These are phyloP conservation scores for Mantis religiosa DNA, from an alignment of 2,888 invertebrate species.

Conservation along the genomic window DNA sequence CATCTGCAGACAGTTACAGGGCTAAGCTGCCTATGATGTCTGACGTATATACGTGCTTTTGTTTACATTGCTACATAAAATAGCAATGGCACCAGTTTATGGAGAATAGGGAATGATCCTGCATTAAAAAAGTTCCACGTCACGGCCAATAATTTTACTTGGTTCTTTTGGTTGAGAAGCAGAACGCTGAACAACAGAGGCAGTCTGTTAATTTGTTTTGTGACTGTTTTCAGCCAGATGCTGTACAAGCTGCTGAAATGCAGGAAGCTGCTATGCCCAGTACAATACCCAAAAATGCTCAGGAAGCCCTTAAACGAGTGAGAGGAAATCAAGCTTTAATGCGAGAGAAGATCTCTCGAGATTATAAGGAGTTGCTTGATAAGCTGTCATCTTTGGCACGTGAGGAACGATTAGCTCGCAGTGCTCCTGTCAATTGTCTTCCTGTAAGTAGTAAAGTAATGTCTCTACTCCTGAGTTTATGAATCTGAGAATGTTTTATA, in stretches of 20 bases:
- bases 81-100: too few species aligned
- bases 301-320: constrained; percentile 18
- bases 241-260: background rate
- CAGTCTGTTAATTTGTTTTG: too few species aligned
- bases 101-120: too few species aligned
- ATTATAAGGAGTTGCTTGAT: constrained; percentile 49
- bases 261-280: background rate
- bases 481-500: too few species aligned
- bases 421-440: background rate
- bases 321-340: constrained; percentile 50
- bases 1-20: too few species aligned
- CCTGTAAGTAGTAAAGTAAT: background rate
- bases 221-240: background rate
- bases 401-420: background rate
- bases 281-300: background rate
- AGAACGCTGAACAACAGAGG: too few species aligned
- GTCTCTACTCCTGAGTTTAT: background rate
- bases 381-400: constrained; percentile 37
- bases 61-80: too few species aligned
- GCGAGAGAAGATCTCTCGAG: constrained; percentile 48
- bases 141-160: too few species aligned
- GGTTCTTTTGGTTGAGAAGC: too few species aligned
- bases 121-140: too few species aligned
- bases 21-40: too few species aligned
- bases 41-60: too few species aligned